Conservation (phyloP, 2,888 invertebrate species). For the Acronicta alni region DNA sequence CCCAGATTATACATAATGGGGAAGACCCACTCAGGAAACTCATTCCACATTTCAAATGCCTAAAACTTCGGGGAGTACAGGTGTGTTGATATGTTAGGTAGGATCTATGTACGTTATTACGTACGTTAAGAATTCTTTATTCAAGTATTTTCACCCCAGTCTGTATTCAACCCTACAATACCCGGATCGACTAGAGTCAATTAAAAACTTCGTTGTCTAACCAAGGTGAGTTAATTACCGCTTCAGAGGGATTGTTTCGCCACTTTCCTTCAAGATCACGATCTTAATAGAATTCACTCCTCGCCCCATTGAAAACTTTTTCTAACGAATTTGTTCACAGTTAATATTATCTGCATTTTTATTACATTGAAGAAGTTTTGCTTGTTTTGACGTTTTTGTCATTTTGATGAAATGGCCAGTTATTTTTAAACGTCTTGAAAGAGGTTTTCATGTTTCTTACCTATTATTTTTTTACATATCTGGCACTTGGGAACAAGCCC, state of each 20-base stretch:
- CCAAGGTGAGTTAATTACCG: conserved; percentile 74
- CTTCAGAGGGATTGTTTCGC: conserved; percentile 60
- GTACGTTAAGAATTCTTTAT: too few species aligned
- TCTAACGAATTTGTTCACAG: conserved; percentile 26
- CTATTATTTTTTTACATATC: too few species aligned
- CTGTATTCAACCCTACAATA: conserved; percentile 2
- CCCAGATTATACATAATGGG: too few species aligned
- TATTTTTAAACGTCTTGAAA: neutral
- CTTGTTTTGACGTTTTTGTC: neutral
- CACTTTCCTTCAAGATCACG: conserved; percentile 51
- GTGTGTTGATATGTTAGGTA: too few species aligned
- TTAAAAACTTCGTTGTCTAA: conserved; percentile 75
- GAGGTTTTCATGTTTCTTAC: too few species aligned
- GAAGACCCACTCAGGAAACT: too few species aligned
- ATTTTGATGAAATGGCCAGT: neutral
- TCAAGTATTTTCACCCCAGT: neutral
- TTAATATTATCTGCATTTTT: conserved; percentile 12
- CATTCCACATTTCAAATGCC: too few species aligned
- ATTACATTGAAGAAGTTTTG: neutral
- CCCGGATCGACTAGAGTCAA: conserved; percentile 67
- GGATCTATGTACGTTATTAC: too few species aligned
- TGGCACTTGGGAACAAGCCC: too few species aligned
- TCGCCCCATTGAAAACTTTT: conserved; percentile 29
- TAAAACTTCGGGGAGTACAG: too few species aligned
- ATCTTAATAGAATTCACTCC: conserved; percentile 42